Evolutionary conservation across 1,140 invertebrate species (phyloP).

Genomic region (Euglossa dilemma): DNA sequence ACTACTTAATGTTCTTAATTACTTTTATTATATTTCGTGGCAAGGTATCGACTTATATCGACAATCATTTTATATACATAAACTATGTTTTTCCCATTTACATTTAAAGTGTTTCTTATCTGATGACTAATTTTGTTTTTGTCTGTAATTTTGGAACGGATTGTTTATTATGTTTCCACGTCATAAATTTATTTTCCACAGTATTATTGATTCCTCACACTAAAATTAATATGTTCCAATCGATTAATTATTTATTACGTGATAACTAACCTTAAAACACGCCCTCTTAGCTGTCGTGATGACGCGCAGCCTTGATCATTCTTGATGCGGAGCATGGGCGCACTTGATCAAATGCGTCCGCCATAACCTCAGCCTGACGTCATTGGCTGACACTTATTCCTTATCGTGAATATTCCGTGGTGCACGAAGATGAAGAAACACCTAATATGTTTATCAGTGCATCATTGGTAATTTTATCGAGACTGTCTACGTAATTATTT

Average conservation of each 20-base stretch:
- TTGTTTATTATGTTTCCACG: background rate
- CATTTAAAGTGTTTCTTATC: background rate
- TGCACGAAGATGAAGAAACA: background rate
- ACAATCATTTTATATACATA: background rate
- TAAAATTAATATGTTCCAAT: constrained; percentile 21
- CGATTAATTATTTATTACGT: constrained; percentile 46
- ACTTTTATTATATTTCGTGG: background rate
- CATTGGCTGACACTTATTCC: constrained; percentile 45
- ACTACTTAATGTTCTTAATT: background rate
- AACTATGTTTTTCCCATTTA: background rate
- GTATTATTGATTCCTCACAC: background rate
- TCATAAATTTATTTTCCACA: background rate
- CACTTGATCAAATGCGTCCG: constrained; percentile 28
- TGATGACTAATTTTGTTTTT: background rate
- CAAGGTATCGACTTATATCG: background rate
- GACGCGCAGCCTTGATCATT: constrained; percentile 48
- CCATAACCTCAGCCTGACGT: constrained; percentile 48
- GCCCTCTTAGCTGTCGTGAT: constrained; percentile 37
- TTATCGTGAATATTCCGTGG: constrained; percentile 17
- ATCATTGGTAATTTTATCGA: constrained; percentile 11
- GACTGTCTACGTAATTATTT: background rate
- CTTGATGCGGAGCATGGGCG: constrained; percentile 29
- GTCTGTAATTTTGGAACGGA: background rate
- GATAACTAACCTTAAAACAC: constrained; percentile 50
- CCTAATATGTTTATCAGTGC: constrained; percentile 37